Percentiles rank a stretch among this genome's conserved stretches.
Conservation (phyloP, 2,113 vertebrate genomes). For the Rhea pennata region DNA sequence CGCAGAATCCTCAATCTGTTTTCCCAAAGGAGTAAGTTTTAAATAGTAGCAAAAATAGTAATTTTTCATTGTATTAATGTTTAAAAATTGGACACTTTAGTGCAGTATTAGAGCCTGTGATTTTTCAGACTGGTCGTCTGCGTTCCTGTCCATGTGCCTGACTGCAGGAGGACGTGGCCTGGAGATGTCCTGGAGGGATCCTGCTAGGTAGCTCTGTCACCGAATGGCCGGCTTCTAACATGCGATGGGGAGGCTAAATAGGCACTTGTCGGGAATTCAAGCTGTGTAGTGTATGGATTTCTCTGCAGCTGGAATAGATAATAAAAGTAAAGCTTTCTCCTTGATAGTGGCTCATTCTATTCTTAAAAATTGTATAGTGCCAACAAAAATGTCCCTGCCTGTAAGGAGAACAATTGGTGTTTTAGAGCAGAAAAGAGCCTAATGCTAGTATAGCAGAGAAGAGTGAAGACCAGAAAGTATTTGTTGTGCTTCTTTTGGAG, state of each 20-base stretch:
- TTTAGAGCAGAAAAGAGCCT: not conserved
- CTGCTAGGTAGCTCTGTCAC: not conserved
- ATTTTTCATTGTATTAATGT: too few species aligned
- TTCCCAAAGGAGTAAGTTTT: too few species aligned
- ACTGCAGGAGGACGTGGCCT: not conserved
- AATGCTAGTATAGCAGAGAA: not conserved
- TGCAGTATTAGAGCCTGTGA: too few species aligned
- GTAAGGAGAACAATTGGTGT: not conserved
- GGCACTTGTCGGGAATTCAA: not conserved
- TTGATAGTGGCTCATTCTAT: too few species aligned
- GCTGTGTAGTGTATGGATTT: not conserved
- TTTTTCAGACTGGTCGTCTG: too few species aligned
- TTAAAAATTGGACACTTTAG: too few species aligned
- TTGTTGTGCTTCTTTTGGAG: not conserved
- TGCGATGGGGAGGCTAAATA: not conserved
- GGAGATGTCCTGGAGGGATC: not conserved
- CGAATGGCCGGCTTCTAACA: not conserved
- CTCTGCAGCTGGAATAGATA: not conserved
- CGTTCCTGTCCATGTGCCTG: not conserved
- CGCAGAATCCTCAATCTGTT: too few species aligned
- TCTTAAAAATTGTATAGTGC: not conserved
- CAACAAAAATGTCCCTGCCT: not conserved
- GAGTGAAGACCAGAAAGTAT: not conserved
- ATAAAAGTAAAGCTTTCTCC: too few species aligned
- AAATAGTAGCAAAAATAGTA: too few species aligned